A percentile compares a stretch with the other conserved stretches of the same genome.
Evolutionary conservation across 2,113 vertebrate species (phyloP).

Genomic region (Pseudopodoces humilis): DNA sequence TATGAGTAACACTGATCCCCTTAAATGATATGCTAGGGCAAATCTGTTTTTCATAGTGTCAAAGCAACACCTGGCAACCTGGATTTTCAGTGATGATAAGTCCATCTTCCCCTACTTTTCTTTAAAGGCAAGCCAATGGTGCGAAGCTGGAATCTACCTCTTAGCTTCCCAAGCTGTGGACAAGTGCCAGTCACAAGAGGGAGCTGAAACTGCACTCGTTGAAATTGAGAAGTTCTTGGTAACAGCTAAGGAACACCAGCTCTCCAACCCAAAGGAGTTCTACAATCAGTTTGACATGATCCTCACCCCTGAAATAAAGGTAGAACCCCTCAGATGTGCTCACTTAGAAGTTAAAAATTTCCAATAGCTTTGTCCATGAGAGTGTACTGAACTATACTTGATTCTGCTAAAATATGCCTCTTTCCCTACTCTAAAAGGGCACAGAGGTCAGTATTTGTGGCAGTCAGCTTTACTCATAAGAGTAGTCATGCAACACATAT

Average conservation of each 20-base stretch:
- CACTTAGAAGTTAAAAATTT: neutral
- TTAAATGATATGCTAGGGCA: neutral
- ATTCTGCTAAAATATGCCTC: neutral
- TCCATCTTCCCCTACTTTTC: neutral
- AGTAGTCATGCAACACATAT: neutral
- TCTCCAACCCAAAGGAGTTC: conserved; percentile 84
- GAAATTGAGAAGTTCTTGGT: conserved; percentile 88
- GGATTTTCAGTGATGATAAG: neutral
- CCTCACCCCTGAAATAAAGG: conserved; percentile 86
- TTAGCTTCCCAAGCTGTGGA: conserved; percentile 95
- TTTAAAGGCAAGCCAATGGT: conserved; percentile 90
- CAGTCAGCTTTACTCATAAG: neutral
- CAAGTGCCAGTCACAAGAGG: conserved; percentile 95
- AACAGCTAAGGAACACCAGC: conserved; percentile 81
- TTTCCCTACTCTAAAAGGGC: neutral
- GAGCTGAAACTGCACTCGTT: conserved; percentile 86
- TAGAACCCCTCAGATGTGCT: conserved; percentile 29
- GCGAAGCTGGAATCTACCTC: conserved; percentile 91
- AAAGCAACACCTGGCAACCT: neutral
- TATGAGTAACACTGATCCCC: neutral
- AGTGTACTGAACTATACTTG: neutral
- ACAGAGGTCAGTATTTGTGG: neutral
- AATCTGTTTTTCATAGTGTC: neutral
- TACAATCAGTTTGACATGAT: conserved; percentile 89
- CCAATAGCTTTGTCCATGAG: neutral